Percentiles rank a stretch among this genome's conserved stretches.
These are phyloP conservation scores for Mycteria americana DNA, from an alignment of 2,797 vertebrate genomes.

Conservation along the genomic window DNA sequence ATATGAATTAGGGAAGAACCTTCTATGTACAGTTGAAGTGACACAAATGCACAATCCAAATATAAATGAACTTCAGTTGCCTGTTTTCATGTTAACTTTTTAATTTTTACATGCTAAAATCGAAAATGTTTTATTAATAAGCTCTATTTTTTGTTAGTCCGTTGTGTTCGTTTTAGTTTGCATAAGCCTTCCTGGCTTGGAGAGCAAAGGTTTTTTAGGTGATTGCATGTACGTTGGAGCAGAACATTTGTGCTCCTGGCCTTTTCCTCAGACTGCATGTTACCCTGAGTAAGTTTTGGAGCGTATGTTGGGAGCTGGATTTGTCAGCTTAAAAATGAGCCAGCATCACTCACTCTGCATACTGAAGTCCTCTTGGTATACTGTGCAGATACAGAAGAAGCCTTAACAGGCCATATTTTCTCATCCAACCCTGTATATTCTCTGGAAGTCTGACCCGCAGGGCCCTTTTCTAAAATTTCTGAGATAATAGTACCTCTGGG, in stretches of 20 bases:
- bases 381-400: background rate
- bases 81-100: slow-evolving; percentile 40
- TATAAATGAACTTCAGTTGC: slow-evolving; percentile 37
- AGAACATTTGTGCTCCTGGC: background rate
- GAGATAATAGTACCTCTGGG: background rate
- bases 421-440: background rate
- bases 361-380: background rate
- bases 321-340: background rate
- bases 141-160: background rate
- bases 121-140: slow-evolving; percentile 42
- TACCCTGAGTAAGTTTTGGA: background rate
- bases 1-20: slow-evolving; percentile 41
- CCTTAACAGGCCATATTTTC: background rate
- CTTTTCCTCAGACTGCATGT: background rate
- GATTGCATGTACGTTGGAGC: background rate
- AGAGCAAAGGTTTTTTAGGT: background rate
- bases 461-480: background rate
- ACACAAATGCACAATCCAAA: slow-evolving; percentile 14
- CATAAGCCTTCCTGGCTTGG: background rate
- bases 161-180: background rate
- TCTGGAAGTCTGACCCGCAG: background rate
- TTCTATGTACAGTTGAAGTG: slow-evolving; percentile 44
- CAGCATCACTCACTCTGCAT: background rate
- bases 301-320: background rate
- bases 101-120: background rate